Base-by-base conservation (phyloP, 92 coral and sea anemone species). In the Actinostola sp. region DNA sequence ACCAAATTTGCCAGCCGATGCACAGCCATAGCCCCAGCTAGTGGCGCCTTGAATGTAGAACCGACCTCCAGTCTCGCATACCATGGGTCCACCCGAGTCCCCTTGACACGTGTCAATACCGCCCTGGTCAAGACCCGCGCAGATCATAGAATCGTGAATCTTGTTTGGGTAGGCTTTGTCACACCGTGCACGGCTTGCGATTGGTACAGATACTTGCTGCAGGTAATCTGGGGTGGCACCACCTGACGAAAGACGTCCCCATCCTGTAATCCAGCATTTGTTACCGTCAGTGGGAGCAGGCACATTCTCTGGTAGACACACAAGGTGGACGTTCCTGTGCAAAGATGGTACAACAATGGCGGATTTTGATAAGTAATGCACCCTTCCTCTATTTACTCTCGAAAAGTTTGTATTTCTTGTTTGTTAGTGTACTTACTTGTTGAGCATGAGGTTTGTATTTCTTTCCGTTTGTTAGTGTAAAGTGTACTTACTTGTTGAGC, bases 71-170 rank as follows among this genome's bases (percentile, higher is more conserved):
- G 65, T 65, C 59, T 81, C 92, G 43, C 92, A 87, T 23, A 87
- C 92, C 92, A 87, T 87, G 15, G 92, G 92, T 11, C 92, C 92
- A 32, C 92, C 92, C n/a, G 88, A 82, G 42, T 87, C 92, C 25
- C 92, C 92, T 66, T 87, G 92, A 44, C 92, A 87, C 48, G 84
- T 44, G 64, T 87, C 92, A 31, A 76, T 66, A 24, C 92, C 92
- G 19, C 92, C 92, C 74, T 82, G 77, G 57, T 87, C 92, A 51
- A 76, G 56, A 48, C 92, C 92, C 15, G 92, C 92, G 53, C 97
- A 91, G 56, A 91, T 82, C 97, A 91, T 91, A 62, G 92, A 77
- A 36, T 81, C 81, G 27, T 88, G 89, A 66, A 91, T 87, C 56
- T 29, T 49, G 32, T 38, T 17, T 20, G 75, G 73, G 45, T 78